Conservation (phyloP, 2,113 vertebrate genomes). For the Illadopsis cleaveri region DNA sequence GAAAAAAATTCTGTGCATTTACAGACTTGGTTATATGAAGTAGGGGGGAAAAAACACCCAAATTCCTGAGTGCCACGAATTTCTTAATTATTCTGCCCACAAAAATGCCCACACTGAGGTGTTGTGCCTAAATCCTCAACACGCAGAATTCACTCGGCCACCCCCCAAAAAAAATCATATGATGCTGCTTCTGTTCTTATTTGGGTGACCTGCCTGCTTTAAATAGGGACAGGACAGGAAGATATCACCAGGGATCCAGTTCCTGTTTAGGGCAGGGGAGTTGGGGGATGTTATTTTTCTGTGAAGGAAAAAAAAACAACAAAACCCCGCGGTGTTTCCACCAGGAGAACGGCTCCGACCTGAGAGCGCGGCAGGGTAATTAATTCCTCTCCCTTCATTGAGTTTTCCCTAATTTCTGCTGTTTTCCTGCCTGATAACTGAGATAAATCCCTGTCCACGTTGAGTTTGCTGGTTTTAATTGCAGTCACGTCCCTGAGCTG, state of each 20-base stretch:
- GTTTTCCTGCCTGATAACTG: neutral
- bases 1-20: neutral
- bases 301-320: neutral
- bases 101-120: fast-evolving
- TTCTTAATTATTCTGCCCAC: neutral
- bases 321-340: neutral
- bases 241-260: slow-evolving; percentile 25
- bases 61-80: neutral
- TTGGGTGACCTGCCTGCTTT: slow-evolving; percentile 34
- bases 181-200: neutral
- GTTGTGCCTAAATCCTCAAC: neutral
- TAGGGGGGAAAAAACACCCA: neutral
- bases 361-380: neutral
- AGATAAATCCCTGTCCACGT: neutral
- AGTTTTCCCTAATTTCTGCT: neutral
- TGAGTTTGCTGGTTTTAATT: neutral
- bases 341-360: neutral
- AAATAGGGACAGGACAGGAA: slow-evolving; percentile 36
- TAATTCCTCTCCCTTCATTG: neutral
- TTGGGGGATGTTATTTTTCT: slow-evolving; percentile 15
- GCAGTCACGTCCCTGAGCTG: neutral
- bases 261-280: slow-evolving; percentile 32
- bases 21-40: neutral
- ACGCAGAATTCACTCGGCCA: neutral
- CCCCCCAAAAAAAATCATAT: neutral